Percentiles rank a stretch among this genome's conserved stretches.
Evolutionary conservation across 2,113 vertebrate species (phyloP).

Genomic region (Microcebus ravelobensis): DNA sequence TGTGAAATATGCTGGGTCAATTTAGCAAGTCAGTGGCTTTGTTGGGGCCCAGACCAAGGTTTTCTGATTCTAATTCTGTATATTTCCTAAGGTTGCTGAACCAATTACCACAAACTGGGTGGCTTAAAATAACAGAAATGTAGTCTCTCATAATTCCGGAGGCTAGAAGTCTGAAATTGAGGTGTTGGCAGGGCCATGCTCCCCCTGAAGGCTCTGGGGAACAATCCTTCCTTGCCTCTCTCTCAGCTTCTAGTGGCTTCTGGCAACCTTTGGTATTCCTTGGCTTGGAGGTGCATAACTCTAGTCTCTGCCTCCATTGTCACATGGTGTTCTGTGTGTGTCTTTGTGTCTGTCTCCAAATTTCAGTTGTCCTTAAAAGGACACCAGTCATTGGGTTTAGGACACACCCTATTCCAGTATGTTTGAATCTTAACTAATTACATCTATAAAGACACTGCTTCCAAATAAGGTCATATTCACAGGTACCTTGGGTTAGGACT

Average conservation of each 20-base stretch:
- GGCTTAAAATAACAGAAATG: background rate
- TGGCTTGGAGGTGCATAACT: background rate
- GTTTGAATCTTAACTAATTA: slow-evolving; percentile 8
- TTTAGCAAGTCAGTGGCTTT: background rate
- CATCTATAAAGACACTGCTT: background rate
- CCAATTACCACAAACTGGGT: background rate
- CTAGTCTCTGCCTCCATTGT: background rate
- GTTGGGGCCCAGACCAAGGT: background rate
- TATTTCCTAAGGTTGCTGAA: background rate
- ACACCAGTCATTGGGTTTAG: background rate
- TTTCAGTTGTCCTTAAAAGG: background rate
- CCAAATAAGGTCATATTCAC: background rate
- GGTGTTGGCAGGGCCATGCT: background rate
- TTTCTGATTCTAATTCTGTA: slow-evolving; percentile 3
- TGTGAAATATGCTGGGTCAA: background rate
- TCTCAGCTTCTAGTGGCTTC: background rate
- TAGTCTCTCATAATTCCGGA: background rate
- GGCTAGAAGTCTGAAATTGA: background rate
- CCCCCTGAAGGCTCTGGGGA: background rate
- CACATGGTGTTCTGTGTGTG: background rate
- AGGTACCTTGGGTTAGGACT: background rate
- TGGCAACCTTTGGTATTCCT: background rate
- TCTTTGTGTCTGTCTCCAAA: background rate
- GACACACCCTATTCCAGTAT: background rate
- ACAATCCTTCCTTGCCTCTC: background rate